Percentiles rank a stretch among this genome's conserved stretches.
Conservation (phyloP, 2,888 invertebrate species). For the Plagiodera versicolora region DNA sequence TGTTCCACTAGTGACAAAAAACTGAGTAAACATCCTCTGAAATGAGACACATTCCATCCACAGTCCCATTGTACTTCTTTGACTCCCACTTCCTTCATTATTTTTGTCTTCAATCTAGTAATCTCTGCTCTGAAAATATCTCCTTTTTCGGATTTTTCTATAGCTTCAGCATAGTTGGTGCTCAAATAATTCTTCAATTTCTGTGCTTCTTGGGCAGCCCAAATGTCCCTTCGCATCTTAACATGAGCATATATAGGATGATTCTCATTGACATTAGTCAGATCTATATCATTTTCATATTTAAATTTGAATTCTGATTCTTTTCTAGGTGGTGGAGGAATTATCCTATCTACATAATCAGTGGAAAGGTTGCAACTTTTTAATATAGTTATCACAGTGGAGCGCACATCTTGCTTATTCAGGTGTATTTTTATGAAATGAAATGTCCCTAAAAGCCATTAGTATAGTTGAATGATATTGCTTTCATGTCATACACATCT, state of each 20-base stretch:
- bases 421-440: conserved; percentile 75
- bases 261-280: conserved; percentile 53
- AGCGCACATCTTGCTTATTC: conserved; percentile 68
- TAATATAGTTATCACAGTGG: conserved; percentile 75
- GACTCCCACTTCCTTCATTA: conserved; percentile 62
- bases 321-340: conserved; percentile 40
- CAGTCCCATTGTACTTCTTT: conserved; percentile 74
- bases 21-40: conserved; percentile 86
- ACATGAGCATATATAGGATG: conserved; percentile 59
- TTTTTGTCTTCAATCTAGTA: conserved; percentile 61
- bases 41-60: conserved; percentile 88
- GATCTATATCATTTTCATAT: conserved; percentile 46
- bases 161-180: conserved; percentile 69
- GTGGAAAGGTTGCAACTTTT: conserved; percentile 83
- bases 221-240: conserved; percentile 56
- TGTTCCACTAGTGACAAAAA: conserved; percentile 75
- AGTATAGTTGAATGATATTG: conserved; percentile 4
- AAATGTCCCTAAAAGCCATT: conserved; percentile 62
- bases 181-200: conserved; percentile 68
- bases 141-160: conserved; percentile 63
- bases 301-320: conserved; percentile 21
- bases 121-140: conserved; percentile 70
- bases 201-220: conserved; percentile 49
- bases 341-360: conserved; percentile 80
- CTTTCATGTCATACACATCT: conserved; percentile 16